Evolutionary conservation across 2,888 invertebrate species (phyloP), one percentile per base, ranked within the genome.

Genomic region (Athetis lepigone): DNA sequence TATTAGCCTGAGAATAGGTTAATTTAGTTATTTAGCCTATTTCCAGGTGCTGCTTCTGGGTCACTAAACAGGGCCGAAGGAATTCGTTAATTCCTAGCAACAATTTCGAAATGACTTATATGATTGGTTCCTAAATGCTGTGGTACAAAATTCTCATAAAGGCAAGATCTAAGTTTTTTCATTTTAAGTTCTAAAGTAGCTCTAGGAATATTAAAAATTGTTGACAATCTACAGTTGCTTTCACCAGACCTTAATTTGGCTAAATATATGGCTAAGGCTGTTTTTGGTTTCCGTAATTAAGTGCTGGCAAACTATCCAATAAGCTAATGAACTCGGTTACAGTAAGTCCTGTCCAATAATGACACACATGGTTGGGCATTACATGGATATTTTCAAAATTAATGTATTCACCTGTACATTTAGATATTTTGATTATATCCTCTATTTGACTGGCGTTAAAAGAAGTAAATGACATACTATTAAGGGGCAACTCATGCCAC

Each of bases 121-220:
- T 42, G 42, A 21, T 7, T 19, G 21, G 2, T 2, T 21, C 40
- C 40, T 42, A 21, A 42, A 42, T 42, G 19, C 19, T 42, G 40
- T 21, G 40, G 40, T 19, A 40, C 40, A 19, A 40, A 40, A 40
- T 40, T 40, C 19, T 40, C 40, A 40, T 40, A 40, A 19, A 40
- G 40, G 11, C 40, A 40, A 40, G 40, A 18, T 40, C 40, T 40
- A 13, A 40, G 18, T 40, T 40, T 40, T 40, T 40, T 40, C 40
- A 40, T 40, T 40, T 19, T 40, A 40, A 40, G 42, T 43, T 43
- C 21, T 43, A 43, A 43, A n/a, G 42, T 43, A 23, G 42, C 42
- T 43, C 42, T 43, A 43, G 42, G 42, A 43, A 43, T 43, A 43
- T 43, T 43, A 43, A 43, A 43, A 43, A 43, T 43, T n/a, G 42